Evolutionary conservation across 2,113 vertebrate genomes (phyloP), one percentile per base, ranked within the genome.

Genomic region (Amphilophus citrinellus): DNA sequence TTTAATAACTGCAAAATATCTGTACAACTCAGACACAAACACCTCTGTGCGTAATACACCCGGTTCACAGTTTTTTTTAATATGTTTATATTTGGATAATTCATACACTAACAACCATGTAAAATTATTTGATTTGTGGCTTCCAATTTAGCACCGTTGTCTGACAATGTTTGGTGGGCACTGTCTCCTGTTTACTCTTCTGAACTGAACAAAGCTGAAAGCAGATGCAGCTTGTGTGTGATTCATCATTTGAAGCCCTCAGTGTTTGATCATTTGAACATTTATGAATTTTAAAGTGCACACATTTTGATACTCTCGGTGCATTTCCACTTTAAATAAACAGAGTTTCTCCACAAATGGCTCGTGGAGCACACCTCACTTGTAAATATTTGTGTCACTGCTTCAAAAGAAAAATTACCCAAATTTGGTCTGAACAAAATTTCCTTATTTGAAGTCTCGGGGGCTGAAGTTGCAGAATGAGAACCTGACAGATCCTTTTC

Each of bases 261-360:
- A 80, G 63, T 44, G 80, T 83, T 89, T 77, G 60, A 93, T 86
- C 80, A 87, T 83, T 87, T 83, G 32, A 89, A 85, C 80, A 73
- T 89, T 83, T 65, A 76, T 90, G 44, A 82, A 85, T 82, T 84
- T 88, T 76, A 76, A 88, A 82, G 77, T 44, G 62, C 57, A 59
- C 20, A 76, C 61, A 63, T 75, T 85, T 39, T 84, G 76, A 84
- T 73, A 44, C 76, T 76, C 63, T 81, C 27, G 20, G 22, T 15
- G 30, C 10, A 9, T 88, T 89, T 78, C 37, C 39, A 61, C 35
- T 73, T 61, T 39, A 56, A 86, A 80, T 88, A 85, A 87, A 83
- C 44, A 86, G 27, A 44, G 24, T 66, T 37, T 62, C 59, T 56
- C n/a, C 42, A 59, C 17, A 56, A 66, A 83, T 44, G 42, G 10